Base-by-base conservation (phyloP, 1,140 invertebrate genomes). In the Lepidurus couesii region DNA sequence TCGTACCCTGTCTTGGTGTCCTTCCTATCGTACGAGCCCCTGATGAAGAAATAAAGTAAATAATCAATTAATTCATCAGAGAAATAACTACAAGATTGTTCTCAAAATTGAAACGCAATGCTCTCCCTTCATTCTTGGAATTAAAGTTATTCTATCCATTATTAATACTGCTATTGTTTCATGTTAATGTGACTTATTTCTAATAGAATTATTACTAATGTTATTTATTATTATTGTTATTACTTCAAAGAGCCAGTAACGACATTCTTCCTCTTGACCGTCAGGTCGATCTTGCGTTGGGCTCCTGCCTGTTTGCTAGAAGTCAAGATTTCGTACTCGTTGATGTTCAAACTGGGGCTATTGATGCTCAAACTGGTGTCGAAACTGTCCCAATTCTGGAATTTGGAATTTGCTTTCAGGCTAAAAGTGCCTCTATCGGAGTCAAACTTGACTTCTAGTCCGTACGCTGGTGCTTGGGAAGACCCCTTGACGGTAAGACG, bases 321-420 rank as follows among this genome's bases (percentile, higher is more conserved):
- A 34, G 90, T 87, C 73, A 91, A 89, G 0, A 91, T 84, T 16
- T 88, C 85, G 80, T 91, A 88, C 79, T 92, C 91, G 74, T 92
- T 88, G 1, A 90, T 81, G 16, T 90, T 88, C 1, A 93, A 82
- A 79, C 88, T 89, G 10, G 89, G 88, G 7, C 90, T 90, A 82
- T 92, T 89, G n/a, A 89, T 87, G 75, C 89, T 86, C 1, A 88
- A 81, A 79, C 89, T 88, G 21, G 93, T 83, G 45, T 86, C 84
- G 75, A 92, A 89, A 79, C 92, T 87, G 73, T 93, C 91, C n/a
- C 34, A 43, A 73, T 16, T 78, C 42, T 73, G 21, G 13, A 11
- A 78, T 65, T 78, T 78, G 53, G 34, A 74, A 24, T 24, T 78
- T 26, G 42, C 44, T 65, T 24, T 34, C 5, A 78, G 53, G 73